phyloP scores from a whole-genome alignment of 2,113 vertebrate genomes.

The Hemibagrus wyckioides region DNA sequence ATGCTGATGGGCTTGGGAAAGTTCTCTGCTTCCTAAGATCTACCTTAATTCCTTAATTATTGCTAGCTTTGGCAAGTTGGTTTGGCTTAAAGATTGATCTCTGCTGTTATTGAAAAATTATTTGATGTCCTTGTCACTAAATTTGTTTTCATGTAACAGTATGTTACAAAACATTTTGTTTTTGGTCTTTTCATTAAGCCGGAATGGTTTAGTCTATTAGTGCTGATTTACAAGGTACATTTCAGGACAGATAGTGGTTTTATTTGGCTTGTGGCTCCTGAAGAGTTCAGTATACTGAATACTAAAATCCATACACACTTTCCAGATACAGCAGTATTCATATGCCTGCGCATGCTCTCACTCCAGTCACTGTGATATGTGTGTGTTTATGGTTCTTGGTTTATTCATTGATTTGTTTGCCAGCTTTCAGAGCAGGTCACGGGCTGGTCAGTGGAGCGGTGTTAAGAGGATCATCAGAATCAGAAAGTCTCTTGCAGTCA shows the following conservation, averaged over 20 bases:
- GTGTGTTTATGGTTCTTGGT: not conserved
- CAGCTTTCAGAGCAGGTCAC: not conserved
- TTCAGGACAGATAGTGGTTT: not conserved
- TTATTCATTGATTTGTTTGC: not conserved
- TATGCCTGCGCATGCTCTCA: not conserved
- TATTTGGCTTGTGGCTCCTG: too few species aligned
- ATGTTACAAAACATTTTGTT: not conserved
- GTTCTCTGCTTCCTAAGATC: too few species aligned
- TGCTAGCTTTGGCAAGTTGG: not conserved
- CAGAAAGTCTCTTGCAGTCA: not conserved
- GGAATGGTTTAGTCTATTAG: too few species aligned
- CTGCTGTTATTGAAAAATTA: not conserved
- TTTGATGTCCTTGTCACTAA: not conserved
- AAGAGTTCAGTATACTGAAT: too few species aligned
- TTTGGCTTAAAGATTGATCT: not conserved
- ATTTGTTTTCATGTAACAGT: not conserved
- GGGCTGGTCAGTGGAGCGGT: not conserved
- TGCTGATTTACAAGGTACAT: not conserved
- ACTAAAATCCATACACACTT: not conserved
- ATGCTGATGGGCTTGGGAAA: too few species aligned
- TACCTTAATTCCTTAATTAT: not conserved
- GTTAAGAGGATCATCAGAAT: not conserved
- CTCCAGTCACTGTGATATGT: not conserved
- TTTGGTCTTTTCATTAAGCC: not conserved
- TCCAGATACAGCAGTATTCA: not conserved